Percentiles rank a stretch among this genome's conserved stretches.
phyloP scores from a whole-genome alignment of 2,797 vertebrate species.

The Enteromius trimaculatus region DNA sequence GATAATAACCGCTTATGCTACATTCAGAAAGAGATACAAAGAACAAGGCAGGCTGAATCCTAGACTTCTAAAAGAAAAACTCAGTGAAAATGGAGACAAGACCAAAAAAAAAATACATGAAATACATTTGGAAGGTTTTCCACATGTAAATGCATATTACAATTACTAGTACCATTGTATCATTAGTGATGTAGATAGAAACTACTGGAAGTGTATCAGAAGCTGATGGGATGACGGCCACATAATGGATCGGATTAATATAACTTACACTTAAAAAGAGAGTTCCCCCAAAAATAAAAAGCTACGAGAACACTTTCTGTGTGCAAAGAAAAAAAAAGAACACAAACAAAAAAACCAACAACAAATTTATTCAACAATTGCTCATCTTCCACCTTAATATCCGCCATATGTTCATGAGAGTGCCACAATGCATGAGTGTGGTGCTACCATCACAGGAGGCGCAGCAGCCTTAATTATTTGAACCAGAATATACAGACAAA shows the following conservation, averaged over 20 bases:
- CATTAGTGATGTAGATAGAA: background rate
- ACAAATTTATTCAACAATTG: too few species aligned
- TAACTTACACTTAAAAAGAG: background rate
- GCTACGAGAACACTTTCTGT: too few species aligned
- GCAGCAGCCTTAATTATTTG: too few species aligned
- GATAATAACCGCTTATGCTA: conserved; percentile 23
- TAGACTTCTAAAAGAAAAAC: conserved; percentile 26
- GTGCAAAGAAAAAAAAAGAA: too few species aligned
- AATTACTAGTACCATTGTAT: background rate
- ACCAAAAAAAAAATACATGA: background rate
- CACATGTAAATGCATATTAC: background rate
- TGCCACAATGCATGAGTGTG: too few species aligned
- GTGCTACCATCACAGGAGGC: too few species aligned
- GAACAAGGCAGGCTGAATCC: background rate
- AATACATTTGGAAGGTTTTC: background rate
- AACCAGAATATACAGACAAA: too few species aligned
- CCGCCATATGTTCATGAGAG: too few species aligned
- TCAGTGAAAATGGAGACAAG: conserved; percentile 32
- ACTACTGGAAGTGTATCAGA: background rate
- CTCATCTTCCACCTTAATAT: too few species aligned
- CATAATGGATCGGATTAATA: background rate
- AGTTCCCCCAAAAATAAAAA: too few species aligned
- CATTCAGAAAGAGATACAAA: conserved; percentile 7
- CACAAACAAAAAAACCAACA: too few species aligned
- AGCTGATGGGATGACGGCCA: conserved; percentile 3